Evolutionary conservation across 1,140 invertebrate species (phyloP).

Genomic region (Platyscapa corneri): DNA sequence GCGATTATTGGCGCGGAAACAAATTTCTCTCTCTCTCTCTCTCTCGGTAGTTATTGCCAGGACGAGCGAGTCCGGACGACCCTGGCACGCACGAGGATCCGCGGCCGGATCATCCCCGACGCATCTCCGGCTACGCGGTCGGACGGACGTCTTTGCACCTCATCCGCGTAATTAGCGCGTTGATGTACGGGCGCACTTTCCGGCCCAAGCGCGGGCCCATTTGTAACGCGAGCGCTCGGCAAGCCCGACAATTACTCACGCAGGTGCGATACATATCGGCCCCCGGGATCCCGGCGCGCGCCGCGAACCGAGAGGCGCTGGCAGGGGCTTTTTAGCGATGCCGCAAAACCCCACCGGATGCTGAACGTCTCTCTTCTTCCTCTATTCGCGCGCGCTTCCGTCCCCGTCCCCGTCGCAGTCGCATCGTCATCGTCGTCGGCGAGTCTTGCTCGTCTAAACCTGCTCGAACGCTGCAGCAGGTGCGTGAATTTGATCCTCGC

Average conservation of each 20-base stretch:
- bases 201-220: constrained; percentile 24
- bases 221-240: constrained; percentile 44
- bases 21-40: too few species aligned
- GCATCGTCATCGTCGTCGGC: not conserved
- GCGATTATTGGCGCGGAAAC: too few species aligned
- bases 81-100: not conserved
- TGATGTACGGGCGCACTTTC: constrained; percentile 38
- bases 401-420: not conserved
- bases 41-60: too few species aligned
- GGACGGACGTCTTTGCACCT: not conserved
- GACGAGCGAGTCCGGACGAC: not conserved
- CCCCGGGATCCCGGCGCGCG: constrained; percentile 37
- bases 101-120: not conserved
- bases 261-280: constrained; percentile 53
- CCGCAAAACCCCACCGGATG: constrained; percentile 17
- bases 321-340: constrained; percentile 43
- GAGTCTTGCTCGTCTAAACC: too few species aligned
- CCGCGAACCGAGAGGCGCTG: not conserved
- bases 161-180: constrained; percentile 46
- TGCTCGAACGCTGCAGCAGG: not conserved
- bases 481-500: constrained; percentile 21
- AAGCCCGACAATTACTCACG: constrained; percentile 53
- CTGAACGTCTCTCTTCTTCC: too few species aligned
- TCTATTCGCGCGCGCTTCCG: not conserved
- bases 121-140: not conserved